Evolutionary conservation across 2,113 vertebrate species (phyloP).

Genomic region (Paralichthys olivaceus): DNA sequence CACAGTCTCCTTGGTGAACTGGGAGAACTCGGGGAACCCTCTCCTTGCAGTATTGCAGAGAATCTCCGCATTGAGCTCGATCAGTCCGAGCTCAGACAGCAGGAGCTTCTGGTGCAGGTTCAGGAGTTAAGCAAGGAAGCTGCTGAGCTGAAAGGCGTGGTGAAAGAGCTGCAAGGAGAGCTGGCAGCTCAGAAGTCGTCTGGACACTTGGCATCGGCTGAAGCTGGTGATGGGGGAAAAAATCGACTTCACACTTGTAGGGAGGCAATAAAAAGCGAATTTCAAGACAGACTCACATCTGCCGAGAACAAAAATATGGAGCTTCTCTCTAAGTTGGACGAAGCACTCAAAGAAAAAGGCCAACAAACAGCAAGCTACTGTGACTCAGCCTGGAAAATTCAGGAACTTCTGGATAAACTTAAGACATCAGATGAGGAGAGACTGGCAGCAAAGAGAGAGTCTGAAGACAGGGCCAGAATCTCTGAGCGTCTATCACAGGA

Average conservation of each 20-base stretch:
- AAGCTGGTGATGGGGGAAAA: constrained; percentile 68
- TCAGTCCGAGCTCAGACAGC: constrained; percentile 88
- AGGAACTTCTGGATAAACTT: constrained; percentile 83
- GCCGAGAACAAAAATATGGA: constrained; percentile 82
- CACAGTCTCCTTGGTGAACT: constrained; percentile 83
- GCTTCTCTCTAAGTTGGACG: constrained; percentile 76
- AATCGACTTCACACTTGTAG: constrained; percentile 70
- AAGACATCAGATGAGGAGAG: constrained; percentile 79
- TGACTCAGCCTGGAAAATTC: constrained; percentile 79
- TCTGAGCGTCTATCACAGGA: constrained; percentile 81
- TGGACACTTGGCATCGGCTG: constrained; percentile 42
- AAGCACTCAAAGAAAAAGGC: constrained; percentile 72
- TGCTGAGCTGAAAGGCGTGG: constrained; percentile 70
- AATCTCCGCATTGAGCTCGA: constrained; percentile 91
- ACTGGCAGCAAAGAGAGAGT: constrained; percentile 74
- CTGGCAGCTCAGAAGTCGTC: constrained; percentile 74
- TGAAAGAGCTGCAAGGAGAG: constrained; percentile 83
- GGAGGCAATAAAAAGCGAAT: constrained; percentile 62
- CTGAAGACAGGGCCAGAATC: constrained; percentile 64
- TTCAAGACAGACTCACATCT: constrained; percentile 72
- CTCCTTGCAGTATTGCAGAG: constrained; percentile 84
- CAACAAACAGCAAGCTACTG: constrained; percentile 74
- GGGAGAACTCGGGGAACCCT: constrained; percentile 69
- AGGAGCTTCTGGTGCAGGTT: constrained; percentile 82
- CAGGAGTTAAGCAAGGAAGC: constrained; percentile 76